Percentiles rank a stretch among this genome's conserved stretches.
These are phyloP conservation scores for Andricus quercusramuli DNA, from an alignment of 2,888 invertebrate genomes.

Conservation along the genomic window DNA sequence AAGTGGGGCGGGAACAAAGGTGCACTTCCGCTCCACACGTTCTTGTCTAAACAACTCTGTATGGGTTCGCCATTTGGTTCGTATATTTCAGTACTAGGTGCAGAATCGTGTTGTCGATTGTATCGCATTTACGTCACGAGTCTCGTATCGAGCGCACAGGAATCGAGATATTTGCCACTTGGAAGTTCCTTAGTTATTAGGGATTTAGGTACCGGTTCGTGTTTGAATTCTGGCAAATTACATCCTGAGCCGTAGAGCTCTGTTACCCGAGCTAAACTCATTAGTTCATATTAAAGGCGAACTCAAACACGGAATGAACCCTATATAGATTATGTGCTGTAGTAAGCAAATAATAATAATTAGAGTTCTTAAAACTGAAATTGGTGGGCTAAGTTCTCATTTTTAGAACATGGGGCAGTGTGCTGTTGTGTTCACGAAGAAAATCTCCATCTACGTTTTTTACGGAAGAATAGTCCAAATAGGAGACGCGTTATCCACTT, in stretches of 20 bases:
- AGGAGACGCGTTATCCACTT: too few relatives aligned
- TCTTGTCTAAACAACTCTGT: not conserved
- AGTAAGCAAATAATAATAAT: not conserved
- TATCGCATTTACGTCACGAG: not conserved
- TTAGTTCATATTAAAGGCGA: conserved; percentile 10
- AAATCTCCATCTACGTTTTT: too few relatives aligned
- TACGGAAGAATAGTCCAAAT: too few relatives aligned
- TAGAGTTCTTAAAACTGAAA: not conserved
- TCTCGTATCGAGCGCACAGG: not conserved
- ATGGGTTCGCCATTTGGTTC: not conserved
- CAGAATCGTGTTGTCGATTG: not conserved
- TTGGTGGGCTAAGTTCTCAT: too few relatives aligned
- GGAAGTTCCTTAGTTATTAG: conserved; percentile 19
- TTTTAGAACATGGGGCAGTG: too few relatives aligned
- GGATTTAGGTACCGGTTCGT: conserved; percentile 4
- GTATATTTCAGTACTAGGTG: not conserved
- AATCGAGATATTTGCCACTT: conserved; percentile 11
- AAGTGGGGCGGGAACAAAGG: conserved; percentile 2
- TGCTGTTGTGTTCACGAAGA: too few relatives aligned
- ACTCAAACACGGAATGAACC: not conserved
- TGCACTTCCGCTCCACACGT: conserved; percentile 18
- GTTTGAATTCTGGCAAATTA: conserved; percentile 29
- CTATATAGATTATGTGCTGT: not conserved
- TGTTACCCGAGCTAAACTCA: conserved; percentile 7
- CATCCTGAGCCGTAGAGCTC: not conserved